phyloP scores from a whole-genome alignment of 2,797 vertebrate genomes.

The Cynopterus sphinx region DNA sequence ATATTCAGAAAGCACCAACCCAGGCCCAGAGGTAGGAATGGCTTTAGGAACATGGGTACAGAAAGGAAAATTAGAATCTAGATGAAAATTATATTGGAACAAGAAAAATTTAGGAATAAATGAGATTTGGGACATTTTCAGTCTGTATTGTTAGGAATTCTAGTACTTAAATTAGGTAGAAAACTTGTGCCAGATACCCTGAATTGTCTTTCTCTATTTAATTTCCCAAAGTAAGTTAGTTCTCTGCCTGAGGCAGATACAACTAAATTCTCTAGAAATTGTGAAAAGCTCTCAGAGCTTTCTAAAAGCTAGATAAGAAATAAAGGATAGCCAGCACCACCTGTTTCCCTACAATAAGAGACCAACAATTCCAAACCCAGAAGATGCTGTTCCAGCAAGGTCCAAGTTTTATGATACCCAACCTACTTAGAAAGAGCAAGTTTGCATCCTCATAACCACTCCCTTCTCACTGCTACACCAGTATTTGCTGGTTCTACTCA shows the following conservation, averaged over 20 bases:
- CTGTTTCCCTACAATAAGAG: background rate
- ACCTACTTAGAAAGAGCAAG: background rate
- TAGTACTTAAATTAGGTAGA: background rate
- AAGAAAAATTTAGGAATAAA: background rate
- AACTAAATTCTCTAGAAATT: conserved; percentile 11
- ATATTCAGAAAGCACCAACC: background rate
- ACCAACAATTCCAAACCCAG: background rate
- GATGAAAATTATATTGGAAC: background rate
- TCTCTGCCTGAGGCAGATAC: background rate
- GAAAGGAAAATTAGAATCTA: background rate
- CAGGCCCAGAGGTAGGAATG: background rate
- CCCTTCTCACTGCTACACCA: background rate
- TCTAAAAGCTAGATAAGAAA: background rate
- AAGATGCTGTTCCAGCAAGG: no score
- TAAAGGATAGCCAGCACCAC: background rate
- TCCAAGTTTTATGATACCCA: background rate
- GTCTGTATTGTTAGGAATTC: background rate
- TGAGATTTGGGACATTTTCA: background rate
- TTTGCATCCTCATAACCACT: background rate
- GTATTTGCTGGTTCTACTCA: background rate
- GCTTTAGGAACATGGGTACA: background rate
- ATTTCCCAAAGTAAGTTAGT: background rate
- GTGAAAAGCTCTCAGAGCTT: background rate
- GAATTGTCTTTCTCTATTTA: background rate
- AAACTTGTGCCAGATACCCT: background rate